Evolutionary conservation across 2,888 invertebrate species (phyloP).

Genomic region (Caenorhabditis wallacei): DNA sequence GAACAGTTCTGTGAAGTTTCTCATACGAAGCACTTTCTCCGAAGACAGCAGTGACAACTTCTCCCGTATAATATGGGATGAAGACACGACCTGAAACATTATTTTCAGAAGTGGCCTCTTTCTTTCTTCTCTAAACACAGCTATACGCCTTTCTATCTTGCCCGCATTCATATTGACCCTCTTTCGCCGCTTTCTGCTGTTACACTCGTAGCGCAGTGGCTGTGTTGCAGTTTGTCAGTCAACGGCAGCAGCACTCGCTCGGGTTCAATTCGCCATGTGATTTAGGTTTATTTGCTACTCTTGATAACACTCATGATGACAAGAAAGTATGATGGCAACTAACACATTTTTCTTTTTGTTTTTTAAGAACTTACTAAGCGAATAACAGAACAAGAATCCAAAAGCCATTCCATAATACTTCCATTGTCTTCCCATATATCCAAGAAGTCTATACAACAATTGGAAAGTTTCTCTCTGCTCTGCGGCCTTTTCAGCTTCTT

Average conservation of each 20-base stretch:
- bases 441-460: slow-evolving; percentile 78
- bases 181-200: slow-evolving; percentile 30
- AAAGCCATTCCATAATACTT: slow-evolving; percentile 80
- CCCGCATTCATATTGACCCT: slow-evolving; percentile 20
- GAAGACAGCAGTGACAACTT: slow-evolving; percentile 81
- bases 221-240: slow-evolving; percentile 2
- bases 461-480: slow-evolving; percentile 81
- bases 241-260: background rate
- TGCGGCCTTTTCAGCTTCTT: slow-evolving; percentile 77
- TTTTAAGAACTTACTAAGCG: slow-evolving; percentile 73
- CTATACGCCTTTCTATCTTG: background rate
- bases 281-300: slow-evolving; percentile 69
- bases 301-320: slow-evolving; percentile 62
- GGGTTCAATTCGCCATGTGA: slow-evolving; percentile 63
- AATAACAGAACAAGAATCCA: slow-evolving; percentile 81
- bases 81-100: slow-evolving; percentile 81
- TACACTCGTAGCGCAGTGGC: slow-evolving; percentile 62
- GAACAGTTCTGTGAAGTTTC: slow-evolving; percentile 77
- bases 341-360: slow-evolving; percentile 33
- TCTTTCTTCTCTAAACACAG: background rate
- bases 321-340: slow-evolving; percentile 62
- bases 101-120: background rate
- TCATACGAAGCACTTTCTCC: slow-evolving; percentile 79
- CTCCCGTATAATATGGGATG: slow-evolving; percentile 82
- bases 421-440: slow-evolving; percentile 82